Conservation (phyloP, 2,888 invertebrate species). For the Chaitophorus viminalis region DNA sequence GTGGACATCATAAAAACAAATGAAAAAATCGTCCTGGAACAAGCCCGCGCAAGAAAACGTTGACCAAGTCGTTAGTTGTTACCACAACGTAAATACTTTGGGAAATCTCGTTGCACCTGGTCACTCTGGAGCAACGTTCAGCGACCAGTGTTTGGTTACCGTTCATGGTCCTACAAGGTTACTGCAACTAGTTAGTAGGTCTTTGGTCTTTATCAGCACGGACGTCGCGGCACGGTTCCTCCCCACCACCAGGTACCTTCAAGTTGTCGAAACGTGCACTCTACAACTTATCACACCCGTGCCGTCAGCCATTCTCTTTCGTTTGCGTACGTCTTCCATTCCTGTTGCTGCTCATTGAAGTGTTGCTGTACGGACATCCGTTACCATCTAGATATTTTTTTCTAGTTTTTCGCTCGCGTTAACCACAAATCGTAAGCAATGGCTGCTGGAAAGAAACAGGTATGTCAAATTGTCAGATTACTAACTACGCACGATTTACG, state of each 20-base stretch:
- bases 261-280: not conserved
- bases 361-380: not conserved
- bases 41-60: too few species aligned
- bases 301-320: conserved; percentile 9
- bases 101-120: not conserved
- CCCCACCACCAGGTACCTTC: not conserved
- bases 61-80: too few species aligned
- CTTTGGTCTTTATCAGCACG: not conserved
- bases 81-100: not conserved
- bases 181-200: not conserved
- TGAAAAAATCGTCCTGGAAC: not conserved
- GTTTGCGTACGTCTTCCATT: not conserved
- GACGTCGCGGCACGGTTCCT: not conserved
- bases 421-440: not conserved
- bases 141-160: not conserved
- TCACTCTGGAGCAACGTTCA: not conserved
- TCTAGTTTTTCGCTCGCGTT: not conserved
- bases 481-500: too few species aligned
- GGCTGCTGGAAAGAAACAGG: conserved; percentile 57
- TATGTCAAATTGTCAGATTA: not conserved
- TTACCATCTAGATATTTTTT: not conserved
- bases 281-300: too few species aligned
- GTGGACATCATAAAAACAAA: not conserved
- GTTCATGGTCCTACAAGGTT: not conserved
- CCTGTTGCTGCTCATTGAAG: not conserved